Percentiles rank a stretch among this genome's conserved stretches.
These are phyloP conservation scores for Tetramorium simillimum DNA, from an alignment of 1,140 invertebrate genomes.

Conservation along the genomic window DNA sequence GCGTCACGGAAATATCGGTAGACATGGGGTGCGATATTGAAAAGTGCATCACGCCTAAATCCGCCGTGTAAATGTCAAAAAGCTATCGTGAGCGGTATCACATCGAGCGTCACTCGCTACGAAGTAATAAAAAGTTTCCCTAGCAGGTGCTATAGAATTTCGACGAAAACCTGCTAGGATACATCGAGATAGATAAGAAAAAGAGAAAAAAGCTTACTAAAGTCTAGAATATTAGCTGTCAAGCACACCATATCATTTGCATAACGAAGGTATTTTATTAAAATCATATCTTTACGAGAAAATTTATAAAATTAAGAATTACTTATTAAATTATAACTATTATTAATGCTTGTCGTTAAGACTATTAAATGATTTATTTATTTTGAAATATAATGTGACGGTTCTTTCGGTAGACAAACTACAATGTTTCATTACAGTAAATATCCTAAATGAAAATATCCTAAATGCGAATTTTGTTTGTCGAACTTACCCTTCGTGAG, in stretches of 20 bases:
- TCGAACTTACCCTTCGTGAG: constrained; percentile 83
- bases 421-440: neutral
- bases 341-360: neutral
- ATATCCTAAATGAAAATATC: neutral
- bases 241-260: neutral
- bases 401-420: neutral
- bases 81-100: constrained; percentile 11
- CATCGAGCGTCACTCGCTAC: constrained; percentile 9
- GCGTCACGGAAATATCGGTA: constrained; percentile 11
- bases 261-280: neutral
- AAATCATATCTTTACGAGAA: neutral
- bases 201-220: neutral
- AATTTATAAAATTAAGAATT: neutral
- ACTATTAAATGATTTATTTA: neutral
- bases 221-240: constrained; percentile 1
- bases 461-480: neutral
- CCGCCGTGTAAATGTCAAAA: constrained; percentile 51
- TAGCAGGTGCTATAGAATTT: neutral
- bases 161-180: constrained; percentile 10
- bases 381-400: neutral
- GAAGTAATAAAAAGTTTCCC: constrained; percentile 39
- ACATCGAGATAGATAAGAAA: neutral
- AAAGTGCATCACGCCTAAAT: constrained; percentile 42
- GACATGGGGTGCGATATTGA: constrained; percentile 27
- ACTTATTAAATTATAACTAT: neutral